phyloP scores from a whole-genome alignment of 2,113 vertebrate genomes.

The Odontesthes bonariensis region DNA sequence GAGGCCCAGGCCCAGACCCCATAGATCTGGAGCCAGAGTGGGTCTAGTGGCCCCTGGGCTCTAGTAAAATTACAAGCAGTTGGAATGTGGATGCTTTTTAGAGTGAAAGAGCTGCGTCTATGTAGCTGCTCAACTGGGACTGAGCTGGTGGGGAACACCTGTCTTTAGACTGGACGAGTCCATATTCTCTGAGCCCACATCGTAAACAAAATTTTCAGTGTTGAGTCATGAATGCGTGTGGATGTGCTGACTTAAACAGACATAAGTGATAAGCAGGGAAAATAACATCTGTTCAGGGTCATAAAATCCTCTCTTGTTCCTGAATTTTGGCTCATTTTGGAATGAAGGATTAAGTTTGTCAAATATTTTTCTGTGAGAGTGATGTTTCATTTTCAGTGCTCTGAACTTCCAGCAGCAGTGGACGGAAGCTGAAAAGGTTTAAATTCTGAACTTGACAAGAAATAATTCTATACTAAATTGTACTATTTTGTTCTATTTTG shows the following conservation, averaged over 20 bases:
- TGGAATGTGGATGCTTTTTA: slow-evolving; percentile 56
- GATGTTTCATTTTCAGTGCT: slow-evolving; percentile 18
- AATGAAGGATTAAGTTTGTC: slow-evolving; percentile 27
- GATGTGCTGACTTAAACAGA: slow-evolving; percentile 31
- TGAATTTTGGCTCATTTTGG: slow-evolving; percentile 25
- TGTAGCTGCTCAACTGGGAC: slow-evolving; percentile 48
- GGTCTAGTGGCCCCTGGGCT: slow-evolving; percentile 54
- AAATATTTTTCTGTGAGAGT: background rate
- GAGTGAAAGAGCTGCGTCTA: slow-evolving; percentile 50
- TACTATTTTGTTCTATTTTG: background rate
- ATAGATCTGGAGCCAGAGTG: slow-evolving; percentile 55
- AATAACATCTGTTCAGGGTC: slow-evolving; percentile 52
- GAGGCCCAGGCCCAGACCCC: slow-evolving; percentile 33
- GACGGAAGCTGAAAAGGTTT: background rate
- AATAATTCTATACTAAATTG: background rate
- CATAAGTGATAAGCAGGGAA: slow-evolving; percentile 50
- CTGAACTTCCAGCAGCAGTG: background rate
- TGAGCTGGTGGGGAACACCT: slow-evolving; percentile 58
- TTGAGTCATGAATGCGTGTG: slow-evolving; percentile 24
- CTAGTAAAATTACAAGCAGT: slow-evolving; percentile 67
- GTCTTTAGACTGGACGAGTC: slow-evolving; percentile 40
- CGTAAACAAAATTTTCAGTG: slow-evolving; percentile 47
- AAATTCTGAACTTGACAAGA: background rate
- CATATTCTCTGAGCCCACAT: slow-evolving; percentile 35
- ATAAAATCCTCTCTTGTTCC: slow-evolving; percentile 35